These are phyloP conservation scores for Myotis davidii DNA, from an alignment of 2,113 vertebrate genomes.

Conservation along the genomic window DNA sequence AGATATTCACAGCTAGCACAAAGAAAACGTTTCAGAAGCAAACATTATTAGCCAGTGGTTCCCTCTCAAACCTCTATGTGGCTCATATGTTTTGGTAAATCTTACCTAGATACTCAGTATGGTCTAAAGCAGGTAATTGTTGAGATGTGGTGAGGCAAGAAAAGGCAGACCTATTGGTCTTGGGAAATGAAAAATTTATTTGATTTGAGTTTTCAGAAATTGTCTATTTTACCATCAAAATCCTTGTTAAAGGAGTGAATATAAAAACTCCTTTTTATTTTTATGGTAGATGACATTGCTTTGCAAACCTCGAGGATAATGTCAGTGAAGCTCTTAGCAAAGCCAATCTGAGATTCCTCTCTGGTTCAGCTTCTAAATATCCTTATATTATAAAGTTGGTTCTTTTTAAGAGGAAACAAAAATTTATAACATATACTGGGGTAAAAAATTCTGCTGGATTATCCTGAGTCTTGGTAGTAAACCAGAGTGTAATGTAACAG, in stretches of 20 bases:
- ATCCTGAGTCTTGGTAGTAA: neutral
- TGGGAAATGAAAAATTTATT: neutral
- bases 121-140: neutral
- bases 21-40: neutral
- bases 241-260: neutral
- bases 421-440: neutral
- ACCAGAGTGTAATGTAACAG: neutral
- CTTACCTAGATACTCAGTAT: neutral
- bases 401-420: neutral
- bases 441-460: neutral
- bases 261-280: neutral
- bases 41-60: neutral
- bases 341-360: neutral
- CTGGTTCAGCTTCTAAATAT: neutral
- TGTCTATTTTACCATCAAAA: slow-evolving; percentile 46
- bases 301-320: neutral
- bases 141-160: neutral
- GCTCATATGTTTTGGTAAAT: neutral
- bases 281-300: neutral
- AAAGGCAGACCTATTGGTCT: neutral
- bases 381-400: neutral
- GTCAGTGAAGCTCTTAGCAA: neutral
- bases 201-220: neutral
- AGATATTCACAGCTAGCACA: neutral
- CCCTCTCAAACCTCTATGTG: neutral